phyloP scores from a whole-genome alignment of 2,888 invertebrate species.

The Meteorus cinctellus region DNA sequence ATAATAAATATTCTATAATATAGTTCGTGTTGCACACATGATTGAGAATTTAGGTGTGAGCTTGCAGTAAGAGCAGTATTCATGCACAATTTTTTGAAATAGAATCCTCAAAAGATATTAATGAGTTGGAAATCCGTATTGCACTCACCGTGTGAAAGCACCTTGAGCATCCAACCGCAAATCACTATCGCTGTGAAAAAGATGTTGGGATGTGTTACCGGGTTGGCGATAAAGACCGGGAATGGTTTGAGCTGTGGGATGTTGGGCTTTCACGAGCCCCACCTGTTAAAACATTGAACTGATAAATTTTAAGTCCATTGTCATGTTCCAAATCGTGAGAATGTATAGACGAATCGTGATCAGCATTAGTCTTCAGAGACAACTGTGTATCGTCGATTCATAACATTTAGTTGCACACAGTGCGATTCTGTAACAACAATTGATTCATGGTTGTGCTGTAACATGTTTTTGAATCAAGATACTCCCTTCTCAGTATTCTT shows the following conservation, averaged over 20 bases:
- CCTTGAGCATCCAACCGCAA: conserved; percentile 69
- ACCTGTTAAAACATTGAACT: conserved; percentile 58
- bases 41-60: too few relatives aligned
- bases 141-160: conserved; percentile 68
- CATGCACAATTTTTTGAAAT: too few relatives aligned
- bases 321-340: conserved; percentile 11
- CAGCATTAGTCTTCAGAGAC: neutral
- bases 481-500: too few relatives aligned
- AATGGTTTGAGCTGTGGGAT: conserved; percentile 69
- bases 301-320: neutral
- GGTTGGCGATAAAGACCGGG: conserved; percentile 68
- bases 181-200: conserved; percentile 70
- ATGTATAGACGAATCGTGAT: neutral
- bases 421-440: too few relatives aligned
- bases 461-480: too few relatives aligned
- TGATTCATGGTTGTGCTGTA: too few relatives aligned
- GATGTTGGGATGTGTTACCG: conserved; percentile 65
- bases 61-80: too few relatives aligned
- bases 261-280: conserved; percentile 70
- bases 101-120: too few relatives aligned
- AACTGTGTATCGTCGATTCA: too few relatives aligned
- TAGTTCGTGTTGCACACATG: too few relatives aligned
- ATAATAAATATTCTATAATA: too few relatives aligned
- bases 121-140: neutral
- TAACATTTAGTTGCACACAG: too few relatives aligned